Conservation (phyloP, 2,888 invertebrate genomes). For the Drosophila paranaensis region DNA sequence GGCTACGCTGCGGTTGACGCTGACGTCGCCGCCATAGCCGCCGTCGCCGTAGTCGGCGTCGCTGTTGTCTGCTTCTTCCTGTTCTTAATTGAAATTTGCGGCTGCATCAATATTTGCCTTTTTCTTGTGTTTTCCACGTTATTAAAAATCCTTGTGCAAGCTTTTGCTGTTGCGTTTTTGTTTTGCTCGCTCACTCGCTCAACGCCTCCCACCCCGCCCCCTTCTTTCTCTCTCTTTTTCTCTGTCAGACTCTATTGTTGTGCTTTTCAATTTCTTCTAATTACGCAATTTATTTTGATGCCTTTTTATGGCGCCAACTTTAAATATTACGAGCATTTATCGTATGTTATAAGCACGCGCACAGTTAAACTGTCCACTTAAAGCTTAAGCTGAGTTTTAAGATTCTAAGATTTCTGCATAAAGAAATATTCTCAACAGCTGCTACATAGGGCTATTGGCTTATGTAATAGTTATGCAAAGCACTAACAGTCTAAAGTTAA, state of each 20-base stretch:
- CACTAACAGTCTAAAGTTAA: neutral
- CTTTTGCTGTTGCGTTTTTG: slow-evolving; percentile 63
- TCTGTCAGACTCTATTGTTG: slow-evolving; percentile 47
- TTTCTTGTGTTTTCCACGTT: slow-evolving; percentile 82
- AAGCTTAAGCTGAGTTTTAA: neutral
- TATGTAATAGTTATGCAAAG: neutral
- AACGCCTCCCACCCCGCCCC: neutral
- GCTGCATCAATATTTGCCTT: slow-evolving; percentile 82
- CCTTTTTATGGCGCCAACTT: slow-evolving; percentile 61
- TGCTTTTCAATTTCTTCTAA: slow-evolving; percentile 70
- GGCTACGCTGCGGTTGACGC: slow-evolving; percentile 57
- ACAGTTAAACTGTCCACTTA: neutral
- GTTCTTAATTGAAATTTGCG: slow-evolving; percentile 84
- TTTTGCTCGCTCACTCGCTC: slow-evolving; percentile 42
- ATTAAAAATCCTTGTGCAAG: slow-evolving; percentile 80
- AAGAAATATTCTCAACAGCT: neutral
- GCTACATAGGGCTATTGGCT: neutral
- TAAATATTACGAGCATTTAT: slow-evolving; percentile 2
- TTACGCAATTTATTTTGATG: slow-evolving; percentile 69
- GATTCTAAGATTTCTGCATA: no score
- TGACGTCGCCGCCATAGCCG: slow-evolving; percentile 37
- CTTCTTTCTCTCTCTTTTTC: neutral
- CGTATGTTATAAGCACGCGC: neutral
- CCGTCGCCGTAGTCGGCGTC: slow-evolving; percentile 37
- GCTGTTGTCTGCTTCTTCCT: slow-evolving; percentile 74